Percentiles rank a stretch among this genome's conserved stretches.
phyloP scores from a whole-genome alignment of 2,888 invertebrate species.

The Melinaea menophilus region DNA sequence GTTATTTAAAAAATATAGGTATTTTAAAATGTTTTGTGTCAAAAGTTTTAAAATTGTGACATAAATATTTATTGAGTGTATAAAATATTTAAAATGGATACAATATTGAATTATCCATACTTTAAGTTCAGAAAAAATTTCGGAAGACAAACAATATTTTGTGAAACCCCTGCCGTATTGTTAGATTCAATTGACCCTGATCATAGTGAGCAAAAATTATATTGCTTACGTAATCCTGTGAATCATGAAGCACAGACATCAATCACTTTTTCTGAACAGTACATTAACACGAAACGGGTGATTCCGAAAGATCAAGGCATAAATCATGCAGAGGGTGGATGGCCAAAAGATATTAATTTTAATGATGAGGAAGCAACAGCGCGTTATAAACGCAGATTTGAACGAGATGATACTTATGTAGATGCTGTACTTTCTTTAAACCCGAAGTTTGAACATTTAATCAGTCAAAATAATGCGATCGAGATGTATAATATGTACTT shows the following conservation, averaged over 20 bases:
- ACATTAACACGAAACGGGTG: slow-evolving; percentile 78
- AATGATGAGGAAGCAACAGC: slow-evolving; percentile 81
- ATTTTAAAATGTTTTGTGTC: no score
- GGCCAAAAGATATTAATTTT: slow-evolving; percentile 84
- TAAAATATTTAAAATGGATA: slow-evolving; percentile 21
- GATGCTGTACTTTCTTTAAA: slow-evolving; percentile 76
- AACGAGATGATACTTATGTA: slow-evolving; percentile 85
- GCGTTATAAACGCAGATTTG: slow-evolving; percentile 84
- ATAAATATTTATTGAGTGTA: background rate
- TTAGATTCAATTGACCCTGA: slow-evolving; percentile 54
- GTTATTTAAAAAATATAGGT: no score
- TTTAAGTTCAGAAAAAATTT: slow-evolving; percentile 61
- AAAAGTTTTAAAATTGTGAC: no score
- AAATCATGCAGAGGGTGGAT: slow-evolving; percentile 87
- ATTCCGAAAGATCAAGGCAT: slow-evolving; percentile 74
- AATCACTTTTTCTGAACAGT: slow-evolving; percentile 48
- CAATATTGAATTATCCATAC: slow-evolving; percentile 45
- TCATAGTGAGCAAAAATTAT: slow-evolving; percentile 48
- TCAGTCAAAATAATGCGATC: slow-evolving; percentile 85
- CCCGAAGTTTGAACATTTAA: slow-evolving; percentile 77
- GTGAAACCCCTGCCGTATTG: slow-evolving; percentile 46
- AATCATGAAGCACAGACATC: slow-evolving; percentile 58
- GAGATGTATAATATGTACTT: slow-evolving; percentile 87
- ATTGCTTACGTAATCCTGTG: slow-evolving; percentile 65
- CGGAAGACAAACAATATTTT: slow-evolving; percentile 66